Conservation (phyloP, 2,113 vertebrate genomes). For the Cyprinodon tularosa region DNA sequence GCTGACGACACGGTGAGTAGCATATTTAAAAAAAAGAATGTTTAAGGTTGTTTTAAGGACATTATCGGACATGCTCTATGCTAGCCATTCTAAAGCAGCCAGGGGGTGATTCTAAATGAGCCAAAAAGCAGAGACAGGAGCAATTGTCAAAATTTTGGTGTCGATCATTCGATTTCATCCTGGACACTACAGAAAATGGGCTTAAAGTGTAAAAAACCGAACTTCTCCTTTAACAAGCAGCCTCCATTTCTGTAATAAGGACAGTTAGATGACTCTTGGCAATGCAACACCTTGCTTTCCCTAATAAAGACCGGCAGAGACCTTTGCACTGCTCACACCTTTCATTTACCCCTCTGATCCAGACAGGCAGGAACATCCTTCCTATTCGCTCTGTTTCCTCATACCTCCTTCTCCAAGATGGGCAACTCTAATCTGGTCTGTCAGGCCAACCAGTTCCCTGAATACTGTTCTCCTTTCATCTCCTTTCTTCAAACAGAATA, state of each 20-base stretch:
- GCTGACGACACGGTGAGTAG: too few species aligned
- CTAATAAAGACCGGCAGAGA: constrained; percentile 55
- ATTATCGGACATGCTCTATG: too few species aligned
- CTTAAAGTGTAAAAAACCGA: too few species aligned
- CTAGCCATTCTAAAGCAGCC: too few species aligned
- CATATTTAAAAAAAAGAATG: too few species aligned
- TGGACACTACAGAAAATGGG: too few species aligned
- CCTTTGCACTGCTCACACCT: constrained; percentile 51
- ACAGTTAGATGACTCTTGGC: constrained; percentile 22
- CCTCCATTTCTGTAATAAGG: constrained; percentile 34
- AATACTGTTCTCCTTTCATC: constrained; percentile 75
- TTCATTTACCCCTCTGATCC: constrained; percentile 56
- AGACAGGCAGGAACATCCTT: constrained; percentile 68
- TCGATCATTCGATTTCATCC: too few species aligned
- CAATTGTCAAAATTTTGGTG: too few species aligned
- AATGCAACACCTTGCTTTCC: constrained; percentile 26
- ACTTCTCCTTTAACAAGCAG: too few species aligned
- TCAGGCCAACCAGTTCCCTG: constrained; percentile 62
- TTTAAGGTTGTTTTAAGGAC: too few species aligned
- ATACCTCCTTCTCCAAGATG: constrained; percentile 20
- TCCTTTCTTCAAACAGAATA: constrained; percentile 80
- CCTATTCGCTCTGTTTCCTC: constrained; percentile 25
- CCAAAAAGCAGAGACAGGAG: too few species aligned
- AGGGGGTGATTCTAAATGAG: too few species aligned
- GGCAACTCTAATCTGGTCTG: constrained; percentile 66